Evolutionary conservation across 2,888 invertebrate species (phyloP).

Genomic region (Willowsia nigromaculata): DNA sequence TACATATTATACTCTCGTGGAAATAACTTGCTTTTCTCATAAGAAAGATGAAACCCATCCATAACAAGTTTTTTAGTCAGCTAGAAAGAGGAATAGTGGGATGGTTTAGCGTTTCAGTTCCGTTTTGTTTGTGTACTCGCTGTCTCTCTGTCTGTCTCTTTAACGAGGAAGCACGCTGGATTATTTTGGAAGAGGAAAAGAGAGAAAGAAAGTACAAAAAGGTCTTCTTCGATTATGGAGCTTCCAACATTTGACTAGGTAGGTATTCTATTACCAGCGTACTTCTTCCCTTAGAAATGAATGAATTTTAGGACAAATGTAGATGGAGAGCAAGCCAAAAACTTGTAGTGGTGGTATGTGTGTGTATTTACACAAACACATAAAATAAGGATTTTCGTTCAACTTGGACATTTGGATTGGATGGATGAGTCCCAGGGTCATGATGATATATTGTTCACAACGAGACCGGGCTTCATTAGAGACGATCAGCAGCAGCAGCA

Average conservation of each 20-base stretch:
- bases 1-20: not conserved
- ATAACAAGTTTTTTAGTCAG: constrained; percentile 37
- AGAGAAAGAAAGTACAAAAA: not conserved
- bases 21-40: not conserved
- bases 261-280: not conserved
- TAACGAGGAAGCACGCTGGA: not conserved
- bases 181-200: not conserved
- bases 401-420: constrained; percentile 38
- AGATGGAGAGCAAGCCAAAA: constrained; percentile 4
- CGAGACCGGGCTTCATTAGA: constrained; percentile 40
- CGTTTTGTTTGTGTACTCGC: constrained; percentile 18
- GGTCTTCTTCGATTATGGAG: not conserved
- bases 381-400: not conserved
- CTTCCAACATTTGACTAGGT: constrained; percentile 7
- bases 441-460: constrained; percentile 51
- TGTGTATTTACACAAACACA: not conserved
- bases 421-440: constrained; percentile 58
- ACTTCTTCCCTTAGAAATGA: not conserved
- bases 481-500: constrained; percentile 4
- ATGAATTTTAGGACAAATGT: not conserved
- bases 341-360: not conserved
- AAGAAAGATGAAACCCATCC: constrained; percentile 39
- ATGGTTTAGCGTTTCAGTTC: constrained; percentile 10
- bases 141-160: not conserved
- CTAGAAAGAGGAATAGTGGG: not conserved